Base-by-base conservation (phyloP, 92 coral and sea anemone genomes). In the Paragorgia papillata region DNA sequence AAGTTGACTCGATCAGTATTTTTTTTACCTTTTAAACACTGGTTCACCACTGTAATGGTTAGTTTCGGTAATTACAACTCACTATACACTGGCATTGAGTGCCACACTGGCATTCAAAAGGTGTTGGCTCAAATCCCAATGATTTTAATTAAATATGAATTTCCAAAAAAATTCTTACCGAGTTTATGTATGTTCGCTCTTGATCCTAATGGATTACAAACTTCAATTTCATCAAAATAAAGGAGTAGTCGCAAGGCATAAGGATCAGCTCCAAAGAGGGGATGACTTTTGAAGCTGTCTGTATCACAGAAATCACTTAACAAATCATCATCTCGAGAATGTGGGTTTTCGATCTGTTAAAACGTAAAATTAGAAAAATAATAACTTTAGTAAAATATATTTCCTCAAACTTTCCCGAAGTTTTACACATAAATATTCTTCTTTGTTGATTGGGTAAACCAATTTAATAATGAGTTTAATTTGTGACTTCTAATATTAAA, bases 251-350 rank as follows among this genome's bases (percentile, higher is more conserved):
- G 62, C 30, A 56, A 56, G 10, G 62, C 62, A 56, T 57, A 18
- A 9, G 77, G 79, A 65, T 85, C 83, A 19, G 15, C 28, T 25
- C 79, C 76, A 76, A 74, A 56, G 2, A 56, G 62, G 10, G 28
- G 62, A 56, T 56, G 91, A n/a, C 19, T 50, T 34, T 76, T 58
- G 71, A 73, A 87, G 32, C 10, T 9, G 10, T 87, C 91, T 22
- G 85, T 82, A 75, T 87, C 91, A 79, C 88, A 87, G 62, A 79
- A 87, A 76, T 87, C 88, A 60, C 67, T 58, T 33, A 87, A 57
- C 14, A 63, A 51, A 28, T 60, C 88, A 79, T 87, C 88, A 83
- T 73, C 75, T 31, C 83, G 68, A 40, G 66, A 44, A 57, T 87
- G 88, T 17, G 91, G 56, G 49, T 84, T 84, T 33, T 83, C 85